Conservation (phyloP, 2,113 vertebrate genomes). For the Burhinus bistriatus region DNA sequence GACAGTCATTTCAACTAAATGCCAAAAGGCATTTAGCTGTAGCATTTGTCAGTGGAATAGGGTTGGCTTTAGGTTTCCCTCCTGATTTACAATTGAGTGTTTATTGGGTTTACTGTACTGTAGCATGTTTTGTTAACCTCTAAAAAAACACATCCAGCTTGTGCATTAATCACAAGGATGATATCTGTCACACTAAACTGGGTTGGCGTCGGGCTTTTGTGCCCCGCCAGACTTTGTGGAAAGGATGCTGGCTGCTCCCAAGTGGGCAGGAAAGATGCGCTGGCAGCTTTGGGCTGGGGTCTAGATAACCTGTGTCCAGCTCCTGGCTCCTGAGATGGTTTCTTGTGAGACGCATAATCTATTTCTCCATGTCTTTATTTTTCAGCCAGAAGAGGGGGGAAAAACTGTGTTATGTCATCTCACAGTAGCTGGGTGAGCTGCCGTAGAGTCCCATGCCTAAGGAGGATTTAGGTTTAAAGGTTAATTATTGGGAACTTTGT, state of each 20-base stretch:
- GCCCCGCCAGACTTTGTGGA: accelerated
- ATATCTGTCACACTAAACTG: neutral
- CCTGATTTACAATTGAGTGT: conserved; percentile 41
- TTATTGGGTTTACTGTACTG: conserved; percentile 50
- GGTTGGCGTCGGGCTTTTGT: accelerated
- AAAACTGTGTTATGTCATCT: accelerated
- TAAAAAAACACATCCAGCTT: neutral
- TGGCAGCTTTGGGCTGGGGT: neutral
- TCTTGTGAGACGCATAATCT: accelerated
- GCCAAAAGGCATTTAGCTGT: conserved; percentile 28
- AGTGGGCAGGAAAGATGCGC: neutral
- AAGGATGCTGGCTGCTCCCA: neutral
- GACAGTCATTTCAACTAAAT: conserved; percentile 37
- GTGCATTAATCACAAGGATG: conserved; percentile 4
- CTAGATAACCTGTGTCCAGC: neutral
- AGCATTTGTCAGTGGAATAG: conserved; percentile 40
- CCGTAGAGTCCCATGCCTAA: accelerated
- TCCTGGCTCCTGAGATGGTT: neutral
- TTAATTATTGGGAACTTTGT: neutral
- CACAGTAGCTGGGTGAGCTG: neutral
- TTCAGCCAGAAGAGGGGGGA: neutral
- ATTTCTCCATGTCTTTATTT: neutral
- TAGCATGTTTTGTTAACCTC: conserved; percentile 50
- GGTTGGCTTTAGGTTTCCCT: conserved; percentile 26
- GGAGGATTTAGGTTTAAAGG: neutral